Evolutionary conservation across 2,113 vertebrate species (phyloP).

Genomic region (Geothlypis trichas): DNA sequence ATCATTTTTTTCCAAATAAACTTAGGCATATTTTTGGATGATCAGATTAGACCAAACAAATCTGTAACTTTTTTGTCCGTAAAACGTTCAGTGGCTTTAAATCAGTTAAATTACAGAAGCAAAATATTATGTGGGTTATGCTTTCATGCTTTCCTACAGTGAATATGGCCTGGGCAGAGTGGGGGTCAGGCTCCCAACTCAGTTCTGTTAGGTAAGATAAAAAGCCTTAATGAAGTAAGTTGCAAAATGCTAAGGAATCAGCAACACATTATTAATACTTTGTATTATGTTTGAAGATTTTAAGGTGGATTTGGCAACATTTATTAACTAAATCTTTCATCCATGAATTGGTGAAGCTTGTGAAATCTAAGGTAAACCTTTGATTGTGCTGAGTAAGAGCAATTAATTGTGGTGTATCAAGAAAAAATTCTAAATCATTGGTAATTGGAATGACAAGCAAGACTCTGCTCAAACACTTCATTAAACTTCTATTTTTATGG

Average conservation of each 20-base stretch:
- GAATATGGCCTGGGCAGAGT: not conserved
- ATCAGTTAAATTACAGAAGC: not conserved
- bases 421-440: constrained; percentile 68
- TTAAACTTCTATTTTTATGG: constrained; percentile 82
- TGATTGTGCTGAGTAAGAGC: constrained; percentile 67
- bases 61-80: not conserved
- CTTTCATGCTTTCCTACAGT: not conserved
- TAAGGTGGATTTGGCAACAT: not conserved
- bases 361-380: constrained; percentile 69
- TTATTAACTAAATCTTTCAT: constrained; percentile 17
- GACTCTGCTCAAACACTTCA: constrained; percentile 77
- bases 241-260: constrained; percentile 12
- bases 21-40: not conserved
- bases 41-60: not conserved
- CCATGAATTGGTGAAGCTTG: not conserved
- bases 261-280: not conserved
- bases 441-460: constrained; percentile 77
- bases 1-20: not conserved
- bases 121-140: not conserved
- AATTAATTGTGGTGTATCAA: constrained; percentile 67
- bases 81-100: not conserved
- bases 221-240: constrained; percentile 26
- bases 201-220: not conserved
- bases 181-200: not conserved
- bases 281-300: not conserved